These are phyloP conservation scores for Heliconius charithonia DNA, from an alignment of 2,888 invertebrate genomes.

Conservation along the genomic window DNA sequence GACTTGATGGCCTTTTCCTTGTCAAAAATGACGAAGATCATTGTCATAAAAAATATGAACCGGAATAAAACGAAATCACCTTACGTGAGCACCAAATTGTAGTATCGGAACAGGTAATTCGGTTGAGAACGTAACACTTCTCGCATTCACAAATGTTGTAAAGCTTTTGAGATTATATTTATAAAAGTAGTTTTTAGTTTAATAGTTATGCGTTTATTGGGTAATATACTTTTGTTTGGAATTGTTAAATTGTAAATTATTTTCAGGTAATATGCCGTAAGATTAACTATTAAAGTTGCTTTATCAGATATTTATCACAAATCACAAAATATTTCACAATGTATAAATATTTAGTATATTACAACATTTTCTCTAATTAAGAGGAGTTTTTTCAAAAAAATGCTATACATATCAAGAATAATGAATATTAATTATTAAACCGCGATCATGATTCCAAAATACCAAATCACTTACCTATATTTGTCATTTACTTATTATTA, in stretches of 20 bases:
- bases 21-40: conserved; percentile 84
- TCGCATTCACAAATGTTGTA: conserved; percentile 15
- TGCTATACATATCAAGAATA: background rate
- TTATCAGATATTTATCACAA: background rate
- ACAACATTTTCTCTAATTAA: background rate
- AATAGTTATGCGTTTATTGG: background rate
- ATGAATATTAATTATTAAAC: too few species aligned
- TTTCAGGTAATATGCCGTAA: background rate
- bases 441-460: too few species aligned
- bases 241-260: background rate
- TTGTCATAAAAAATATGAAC: conserved; percentile 77
- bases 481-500: conserved; percentile 28
- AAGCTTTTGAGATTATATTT: background rate
- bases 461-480: background rate
- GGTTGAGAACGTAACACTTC: conserved; percentile 31
- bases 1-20: conserved; percentile 82
- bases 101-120: conserved; percentile 60
- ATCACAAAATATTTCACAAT: background rate
- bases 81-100: conserved; percentile 76
- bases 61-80: conserved; percentile 74
- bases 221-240: background rate
- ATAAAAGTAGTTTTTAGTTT: background rate
- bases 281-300: background rate
- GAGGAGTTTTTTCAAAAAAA: background rate
- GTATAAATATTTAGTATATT: too few species aligned